These are phyloP conservation scores for Drosophila tsacasi DNA, from an alignment of 1,140 invertebrate species.

Conservation along the genomic window DNA sequence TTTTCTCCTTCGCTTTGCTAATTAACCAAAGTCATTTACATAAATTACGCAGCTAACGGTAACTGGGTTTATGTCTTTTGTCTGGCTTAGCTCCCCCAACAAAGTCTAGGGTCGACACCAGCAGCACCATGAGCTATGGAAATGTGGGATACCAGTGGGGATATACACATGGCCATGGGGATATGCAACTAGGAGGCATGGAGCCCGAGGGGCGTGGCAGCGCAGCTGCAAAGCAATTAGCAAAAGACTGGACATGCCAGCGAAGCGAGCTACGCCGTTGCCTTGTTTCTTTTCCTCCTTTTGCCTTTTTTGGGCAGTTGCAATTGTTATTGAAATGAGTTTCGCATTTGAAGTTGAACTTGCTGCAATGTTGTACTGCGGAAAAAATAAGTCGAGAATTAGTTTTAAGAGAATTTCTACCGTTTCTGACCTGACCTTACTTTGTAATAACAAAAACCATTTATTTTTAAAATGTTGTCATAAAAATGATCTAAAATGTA, in stretches of 20 bases:
- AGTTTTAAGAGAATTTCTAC: background rate
- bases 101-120: slow-evolving; percentile 10
- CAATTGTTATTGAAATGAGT: slow-evolving; percentile 75
- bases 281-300: slow-evolving; percentile 17
- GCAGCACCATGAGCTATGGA: slow-evolving; percentile 20
- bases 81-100: slow-evolving; percentile 39
- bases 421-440: background rate
- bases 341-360: slow-evolving; percentile 72
- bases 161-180: slow-evolving; percentile 12
- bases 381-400: background rate
- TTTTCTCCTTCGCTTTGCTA: slow-evolving; percentile 47
- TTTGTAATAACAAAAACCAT: background rate
- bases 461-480: no score
- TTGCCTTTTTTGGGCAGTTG: slow-evolving; percentile 45
- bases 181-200: slow-evolving; percentile 22
- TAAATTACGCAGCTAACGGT: slow-evolving; percentile 82
- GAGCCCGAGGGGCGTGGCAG: slow-evolving; percentile 46
- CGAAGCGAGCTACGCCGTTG: slow-evolving; percentile 45
- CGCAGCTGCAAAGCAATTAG: slow-evolving; percentile 79
- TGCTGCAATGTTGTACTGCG: slow-evolving; percentile 27
- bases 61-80: slow-evolving; percentile 75
- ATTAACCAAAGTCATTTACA: slow-evolving; percentile 80
- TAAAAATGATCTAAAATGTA: background rate
- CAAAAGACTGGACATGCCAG: slow-evolving; percentile 65
- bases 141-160: slow-evolving; percentile 2